Evolutionary conservation across 2,888 invertebrate species (phyloP), one percentile per base, ranked within the genome.

Genomic region (Sicus ferrugineus): DNA sequence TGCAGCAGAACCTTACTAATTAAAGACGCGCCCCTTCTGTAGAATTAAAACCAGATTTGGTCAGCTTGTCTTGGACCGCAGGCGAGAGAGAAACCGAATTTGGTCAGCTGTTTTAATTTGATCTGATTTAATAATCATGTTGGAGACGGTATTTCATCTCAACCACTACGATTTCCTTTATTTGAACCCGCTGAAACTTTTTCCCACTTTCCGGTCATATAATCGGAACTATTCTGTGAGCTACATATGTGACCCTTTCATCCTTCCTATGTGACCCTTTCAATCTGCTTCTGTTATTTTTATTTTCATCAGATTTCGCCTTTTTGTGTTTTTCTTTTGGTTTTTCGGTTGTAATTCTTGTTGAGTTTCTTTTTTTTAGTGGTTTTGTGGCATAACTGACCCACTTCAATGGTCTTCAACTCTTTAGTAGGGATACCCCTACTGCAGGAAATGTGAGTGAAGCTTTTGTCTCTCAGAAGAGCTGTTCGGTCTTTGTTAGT

Each of bases 361-460:
- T n/a, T n/a, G n/a, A n/a, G n/a, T n/a, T n/a, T n/a, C n/a, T n/a
- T n/a, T n/a, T n/a, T 38, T 54, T 50, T 68, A 23, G n/a, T 14
- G 34, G 56, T 46, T 48, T 70, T 65, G 67, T 72, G 72, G 68
- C 50, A 56, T 42, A 65, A 68, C 42, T 72, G 72, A 72, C 70
- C 72, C 68, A 72, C 54, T 67, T 71, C 67, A 42, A 66, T 23
- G 48, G 67, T 48, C 19, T 3, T 38, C 16, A 16, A 42, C 42
- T 42, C 42, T n/a, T n/a, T n/a, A n/a, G n/a, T n/a, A n/a, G n/a
- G n/a, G n/a, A n/a, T n/a, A 42, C 16, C n/a, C n/a, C 9, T 42
- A 3, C 42, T 9, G 42, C 42, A 42, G 42, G 11, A 9, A 38
- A n/a, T n/a, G n/a, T n/a, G n/a, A n/a, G n/a, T n/a, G n/a, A n/a